Conservation (phyloP, 2,888 invertebrate genomes). For the Gymnosoma rotundatum region DNA sequence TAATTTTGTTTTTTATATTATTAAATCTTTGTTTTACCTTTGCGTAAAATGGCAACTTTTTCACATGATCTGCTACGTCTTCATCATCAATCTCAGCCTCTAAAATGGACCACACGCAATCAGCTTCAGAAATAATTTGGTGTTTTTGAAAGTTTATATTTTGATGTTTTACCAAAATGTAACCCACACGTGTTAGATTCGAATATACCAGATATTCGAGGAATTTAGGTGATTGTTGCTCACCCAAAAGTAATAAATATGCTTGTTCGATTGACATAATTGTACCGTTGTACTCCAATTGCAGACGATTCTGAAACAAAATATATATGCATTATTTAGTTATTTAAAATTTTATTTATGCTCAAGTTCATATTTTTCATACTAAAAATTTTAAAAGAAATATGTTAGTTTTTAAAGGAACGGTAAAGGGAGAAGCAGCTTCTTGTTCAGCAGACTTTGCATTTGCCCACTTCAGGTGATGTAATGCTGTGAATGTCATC, state of each 20-base stretch:
- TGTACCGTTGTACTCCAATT: slow-evolving; percentile 75
- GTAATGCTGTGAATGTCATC: too few relatives aligned
- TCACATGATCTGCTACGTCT: slow-evolving; percentile 73
- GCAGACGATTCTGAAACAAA: slow-evolving; percentile 77
- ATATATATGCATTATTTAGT: background rate
- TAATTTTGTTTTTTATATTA: slow-evolving; percentile 58
- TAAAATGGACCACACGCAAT: slow-evolving; percentile 79
- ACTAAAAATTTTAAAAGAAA: too few relatives aligned
- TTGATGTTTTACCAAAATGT: slow-evolving; percentile 77
- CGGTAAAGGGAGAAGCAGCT: too few relatives aligned
- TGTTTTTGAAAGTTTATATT: slow-evolving; percentile 68
- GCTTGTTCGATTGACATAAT: slow-evolving; percentile 80
- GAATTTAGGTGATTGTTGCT: slow-evolving; percentile 74
- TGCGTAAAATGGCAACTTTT: slow-evolving; percentile 71
- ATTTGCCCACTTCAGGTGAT: too few relatives aligned
- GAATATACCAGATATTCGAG: slow-evolving; percentile 79
- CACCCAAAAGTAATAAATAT: slow-evolving; percentile 78
- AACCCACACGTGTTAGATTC: slow-evolving; percentile 78
- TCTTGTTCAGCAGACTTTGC: too few relatives aligned
- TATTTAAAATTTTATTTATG: background rate
- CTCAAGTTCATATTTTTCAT: too few relatives aligned
- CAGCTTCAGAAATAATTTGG: slow-evolving; percentile 66
- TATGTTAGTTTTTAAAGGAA: too few relatives aligned
- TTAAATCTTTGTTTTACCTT: slow-evolving; percentile 72
- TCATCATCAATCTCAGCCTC: slow-evolving; percentile 73